A percentile compares a stretch with the other conserved stretches of the same genome.
phyloP scores from a whole-genome alignment of 2,113 vertebrate genomes.

The Pycnonotus jocosus region DNA sequence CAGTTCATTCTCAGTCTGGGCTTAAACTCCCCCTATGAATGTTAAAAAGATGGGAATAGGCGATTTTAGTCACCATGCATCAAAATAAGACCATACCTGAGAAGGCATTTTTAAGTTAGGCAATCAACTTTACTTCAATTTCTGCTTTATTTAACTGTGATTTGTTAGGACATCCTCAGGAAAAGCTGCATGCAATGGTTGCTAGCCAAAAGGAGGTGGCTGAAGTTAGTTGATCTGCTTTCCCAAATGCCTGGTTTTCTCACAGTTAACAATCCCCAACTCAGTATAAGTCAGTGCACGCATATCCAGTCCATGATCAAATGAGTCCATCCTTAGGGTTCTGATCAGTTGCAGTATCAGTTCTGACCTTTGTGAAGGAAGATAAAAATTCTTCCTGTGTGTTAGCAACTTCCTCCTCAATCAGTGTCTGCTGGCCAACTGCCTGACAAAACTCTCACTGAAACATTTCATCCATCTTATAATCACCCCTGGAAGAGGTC shows the following conservation, averaged over 20 bases:
- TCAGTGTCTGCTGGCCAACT: not conserved
- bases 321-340: not conserved
- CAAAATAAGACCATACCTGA: not conserved
- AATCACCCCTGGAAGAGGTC: not conserved
- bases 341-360: not conserved
- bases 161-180: not conserved
- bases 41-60: not conserved
- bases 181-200: not conserved
- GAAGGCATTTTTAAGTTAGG: not conserved
- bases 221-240: not conserved
- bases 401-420: not conserved
- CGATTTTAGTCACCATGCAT: rapidly evolving
- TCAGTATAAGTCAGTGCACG: not conserved
- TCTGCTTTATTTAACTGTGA: not conserved
- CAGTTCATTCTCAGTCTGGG: not conserved
- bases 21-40: rapidly evolving
- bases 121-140: not conserved
- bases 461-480: not conserved
- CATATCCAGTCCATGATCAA: not conserved
- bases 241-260: not conserved
- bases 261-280: not conserved
- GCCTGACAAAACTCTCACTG: not conserved
- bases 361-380: not conserved
- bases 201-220: not conserved
- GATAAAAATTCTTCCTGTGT: not conserved